These are phyloP conservation scores for Sebastes kiyomatsui DNA, from an alignment of 2,797 vertebrate species.

Conservation along the genomic window DNA sequence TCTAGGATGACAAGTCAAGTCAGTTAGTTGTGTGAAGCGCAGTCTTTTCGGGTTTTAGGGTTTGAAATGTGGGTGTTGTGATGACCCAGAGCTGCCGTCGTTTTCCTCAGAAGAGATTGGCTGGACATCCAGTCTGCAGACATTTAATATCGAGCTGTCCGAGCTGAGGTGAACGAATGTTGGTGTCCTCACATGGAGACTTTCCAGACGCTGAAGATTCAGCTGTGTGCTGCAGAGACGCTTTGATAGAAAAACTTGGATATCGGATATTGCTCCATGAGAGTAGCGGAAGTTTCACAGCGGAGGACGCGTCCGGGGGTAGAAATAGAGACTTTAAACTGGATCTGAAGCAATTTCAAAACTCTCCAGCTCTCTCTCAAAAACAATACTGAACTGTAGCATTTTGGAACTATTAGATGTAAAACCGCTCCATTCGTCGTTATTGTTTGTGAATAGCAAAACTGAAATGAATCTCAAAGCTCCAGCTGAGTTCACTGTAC, in stretches of 20 bases:
- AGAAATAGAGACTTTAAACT: slow-evolving; percentile 28
- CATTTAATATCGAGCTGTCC: slow-evolving; percentile 33
- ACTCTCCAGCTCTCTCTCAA: slow-evolving; percentile 17
- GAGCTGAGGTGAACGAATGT: slow-evolving; percentile 38
- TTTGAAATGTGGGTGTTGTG: slow-evolving; percentile 43
- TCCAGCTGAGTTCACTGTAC: slow-evolving; percentile 23
- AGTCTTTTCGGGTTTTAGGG: slow-evolving; percentile 51
- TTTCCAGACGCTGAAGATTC: slow-evolving; percentile 34
- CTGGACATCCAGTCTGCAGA: slow-evolving; percentile 39
- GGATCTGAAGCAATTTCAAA: slow-evolving; percentile 40
- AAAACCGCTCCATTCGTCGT: slow-evolving; percentile 32
- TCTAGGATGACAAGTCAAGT: slow-evolving; percentile 59
- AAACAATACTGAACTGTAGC: slow-evolving; percentile 33
- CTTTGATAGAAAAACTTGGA: slow-evolving; percentile 46
- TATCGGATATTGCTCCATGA: slow-evolving; percentile 26
- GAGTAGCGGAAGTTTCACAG: slow-evolving; percentile 31
- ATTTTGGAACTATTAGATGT: slow-evolving; percentile 44
- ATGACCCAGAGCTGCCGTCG: slow-evolving; percentile 19
- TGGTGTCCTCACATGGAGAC: slow-evolving; percentile 23
- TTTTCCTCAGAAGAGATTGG: slow-evolving; percentile 27
- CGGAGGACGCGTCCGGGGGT: slow-evolving; percentile 17
- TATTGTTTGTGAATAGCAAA: slow-evolving; percentile 43
- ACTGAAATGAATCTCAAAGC: not conserved
- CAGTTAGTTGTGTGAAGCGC: slow-evolving; percentile 53
- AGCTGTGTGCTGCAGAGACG: slow-evolving; percentile 37